Evolutionary conservation across 1,140 invertebrate species (phyloP).

Genomic region (Drosophila chauvacae): DNA sequence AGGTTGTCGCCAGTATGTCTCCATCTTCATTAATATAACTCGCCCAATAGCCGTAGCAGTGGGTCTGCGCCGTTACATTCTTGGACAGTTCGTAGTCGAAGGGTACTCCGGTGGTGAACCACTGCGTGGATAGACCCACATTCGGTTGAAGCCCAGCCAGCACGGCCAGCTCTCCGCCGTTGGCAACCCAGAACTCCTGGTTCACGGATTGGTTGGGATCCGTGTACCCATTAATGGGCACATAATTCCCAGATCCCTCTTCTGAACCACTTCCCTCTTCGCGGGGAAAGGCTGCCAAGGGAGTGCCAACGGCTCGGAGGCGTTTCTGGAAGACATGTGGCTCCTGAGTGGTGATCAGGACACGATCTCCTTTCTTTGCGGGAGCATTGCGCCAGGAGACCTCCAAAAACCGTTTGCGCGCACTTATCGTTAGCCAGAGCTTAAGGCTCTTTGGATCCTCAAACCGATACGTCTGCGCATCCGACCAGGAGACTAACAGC

Average conservation of each 20-base stretch:
- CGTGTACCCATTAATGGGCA: constrained; percentile 64
- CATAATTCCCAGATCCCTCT: constrained; percentile 32
- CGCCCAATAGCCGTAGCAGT: constrained; percentile 82
- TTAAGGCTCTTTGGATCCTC: constrained; percentile 28
- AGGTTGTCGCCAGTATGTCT: constrained; percentile 78
- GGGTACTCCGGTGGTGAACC: constrained; percentile 79
- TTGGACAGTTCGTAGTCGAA: constrained; percentile 69
- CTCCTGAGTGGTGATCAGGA: constrained; percentile 67
- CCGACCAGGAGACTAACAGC: constrained; percentile 9
- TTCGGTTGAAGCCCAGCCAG: constrained; percentile 69
- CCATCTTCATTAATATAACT: constrained; percentile 70
- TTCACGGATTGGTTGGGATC: constrained; percentile 9
- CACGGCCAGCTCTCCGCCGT: constrained; percentile 54
- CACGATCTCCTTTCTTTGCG: constrained; percentile 49
- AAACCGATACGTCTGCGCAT: constrained; percentile 11
- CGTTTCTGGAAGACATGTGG: constrained; percentile 62
- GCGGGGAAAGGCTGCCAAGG: constrained; percentile 54
- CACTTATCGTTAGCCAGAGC: constrained; percentile 79
- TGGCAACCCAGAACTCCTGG: constrained; percentile 64
- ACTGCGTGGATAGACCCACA: constrained; percentile 41
- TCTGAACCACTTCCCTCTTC: constrained; percentile 59
- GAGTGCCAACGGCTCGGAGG: constrained; percentile 44
- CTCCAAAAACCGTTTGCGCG: constrained; percentile 74
- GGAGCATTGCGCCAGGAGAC: constrained; percentile 80
- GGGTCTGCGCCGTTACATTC: constrained; percentile 55